Base-by-base conservation (phyloP, 2,113 vertebrate species). In the Lampris incognitus region DNA sequence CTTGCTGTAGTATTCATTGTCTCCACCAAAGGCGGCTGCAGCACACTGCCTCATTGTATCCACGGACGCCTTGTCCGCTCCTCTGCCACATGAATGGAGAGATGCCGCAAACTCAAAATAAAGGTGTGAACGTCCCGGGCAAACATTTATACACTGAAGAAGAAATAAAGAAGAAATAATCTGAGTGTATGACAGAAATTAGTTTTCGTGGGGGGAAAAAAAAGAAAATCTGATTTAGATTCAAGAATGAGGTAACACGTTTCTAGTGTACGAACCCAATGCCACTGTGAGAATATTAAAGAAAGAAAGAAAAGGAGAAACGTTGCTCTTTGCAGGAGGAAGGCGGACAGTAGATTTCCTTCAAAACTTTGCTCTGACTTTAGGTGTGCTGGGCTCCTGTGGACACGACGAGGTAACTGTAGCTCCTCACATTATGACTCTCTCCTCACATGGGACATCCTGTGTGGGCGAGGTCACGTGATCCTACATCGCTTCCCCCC, bases 391-490 rank as follows among this genome's bases (percentile, higher is more conserved):
- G 66, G 13, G 39, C 5, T 13, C 6, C 36, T 49, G 59, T 13
- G 70, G 72, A 50, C 39, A 54, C 70, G 58, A 50, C 13, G 59
- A 63, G 72, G 11, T 2, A 38, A 60, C 49, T 71, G 40, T 5
- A 48, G 55, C 42, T 56, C 83, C 73, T 44, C 71, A 46, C 71
- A 41, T 57, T 79, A 68, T 58, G 24, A 24, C 48, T 9, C 68
- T 57, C 9, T n/a, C 71, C 46, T 41, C 51, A 62, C 11, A 64
- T 82, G 69, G 74, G 86, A 86, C 72, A 78, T 77, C 76, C 86
- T 88, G 82, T 85, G 84, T 5, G 5, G 68, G 66, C 42, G 38
- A 52, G 67, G 78, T 91, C 92, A 93, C 92, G 89, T 93, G 92
- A 57, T 56, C 40, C 59, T 76, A 37, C 6, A 57, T 66, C 55